Percentiles rank a stretch among this genome's conserved stretches.
These are phyloP conservation scores for Poeciliopsis infans DNA, from an alignment of 2,797 vertebrate genomes.

Conservation along the genomic window DNA sequence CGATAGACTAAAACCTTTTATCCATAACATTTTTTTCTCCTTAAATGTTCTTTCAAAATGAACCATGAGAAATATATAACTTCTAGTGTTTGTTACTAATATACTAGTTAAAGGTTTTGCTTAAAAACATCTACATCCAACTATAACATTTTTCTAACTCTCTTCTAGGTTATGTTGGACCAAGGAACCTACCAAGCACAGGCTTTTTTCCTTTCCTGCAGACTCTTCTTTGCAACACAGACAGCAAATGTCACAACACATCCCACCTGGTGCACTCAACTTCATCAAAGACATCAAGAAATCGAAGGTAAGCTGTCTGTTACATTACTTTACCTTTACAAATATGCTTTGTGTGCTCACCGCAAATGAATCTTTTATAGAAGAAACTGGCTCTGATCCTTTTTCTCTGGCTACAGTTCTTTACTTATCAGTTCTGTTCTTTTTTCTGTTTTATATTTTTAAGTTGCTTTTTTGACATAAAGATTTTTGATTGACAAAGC, in stretches of 20 bases:
- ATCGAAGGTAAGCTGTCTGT: constrained; percentile 38
- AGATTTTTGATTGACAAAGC: background rate
- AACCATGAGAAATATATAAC: background rate
- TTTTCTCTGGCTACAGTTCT: background rate
- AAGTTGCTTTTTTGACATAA: background rate
- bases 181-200: constrained; percentile 82
- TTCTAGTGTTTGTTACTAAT: background rate
- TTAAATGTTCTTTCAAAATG: background rate
- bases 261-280: constrained; percentile 48
- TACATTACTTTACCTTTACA: background rate
- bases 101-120: background rate
- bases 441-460: background rate
- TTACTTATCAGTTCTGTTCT: background rate
- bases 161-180: constrained; percentile 77
- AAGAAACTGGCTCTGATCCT: background rate
- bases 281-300: constrained; percentile 6
- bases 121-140: background rate
- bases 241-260: constrained; percentile 75
- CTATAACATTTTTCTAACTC: constrained; percentile 10
- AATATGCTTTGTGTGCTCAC: background rate
- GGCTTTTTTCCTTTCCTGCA: constrained; percentile 86
- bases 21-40: background rate
- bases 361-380: constrained; percentile 9
- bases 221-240: constrained; percentile 83
- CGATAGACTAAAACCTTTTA: background rate